Percentiles rank a stretch among this genome's conserved stretches.
phyloP scores from a whole-genome alignment of 2,797 vertebrate genomes.

The Karalla daura region DNA sequence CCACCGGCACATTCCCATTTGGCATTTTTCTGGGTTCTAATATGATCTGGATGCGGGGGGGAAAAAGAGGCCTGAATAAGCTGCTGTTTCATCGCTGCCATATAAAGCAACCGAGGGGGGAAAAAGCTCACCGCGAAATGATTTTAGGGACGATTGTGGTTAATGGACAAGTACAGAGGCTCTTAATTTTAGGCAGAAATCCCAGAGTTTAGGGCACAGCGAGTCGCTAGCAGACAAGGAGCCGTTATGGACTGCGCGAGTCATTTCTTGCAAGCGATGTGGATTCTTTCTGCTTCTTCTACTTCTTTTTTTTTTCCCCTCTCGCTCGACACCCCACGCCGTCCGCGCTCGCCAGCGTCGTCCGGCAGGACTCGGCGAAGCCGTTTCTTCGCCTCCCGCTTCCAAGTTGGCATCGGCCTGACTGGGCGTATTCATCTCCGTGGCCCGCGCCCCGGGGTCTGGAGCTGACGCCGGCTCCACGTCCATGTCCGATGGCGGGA shows the following conservation, averaged over 20 bases:
- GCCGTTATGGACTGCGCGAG: conserved; percentile 17
- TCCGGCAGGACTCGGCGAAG: conserved; percentile 28
- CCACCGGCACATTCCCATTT: conserved; percentile 65
- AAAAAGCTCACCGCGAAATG: conserved; percentile 52
- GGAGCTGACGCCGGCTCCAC: conserved; percentile 42
- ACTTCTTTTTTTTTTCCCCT: too few species aligned
- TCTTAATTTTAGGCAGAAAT: conserved; percentile 41
- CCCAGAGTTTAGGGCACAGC: conserved; percentile 2
- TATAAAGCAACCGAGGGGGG: conserved; percentile 47
- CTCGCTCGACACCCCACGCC: conserved; percentile 38
- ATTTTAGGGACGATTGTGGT: conserved; percentile 48
- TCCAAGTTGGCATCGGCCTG: conserved; percentile 43
- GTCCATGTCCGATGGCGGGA: conserved; percentile 43
- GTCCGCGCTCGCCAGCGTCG: conserved; percentile 12
- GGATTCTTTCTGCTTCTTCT: conserved; percentile 54
- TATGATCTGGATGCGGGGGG: conserved; percentile 64
- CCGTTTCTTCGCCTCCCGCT: conserved; percentile 51
- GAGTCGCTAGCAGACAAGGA: conserved; percentile 27
- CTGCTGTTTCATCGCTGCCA: conserved; percentile 51
- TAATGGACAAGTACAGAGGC: conserved; percentile 43
- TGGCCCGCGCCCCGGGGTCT: conserved; percentile 12
- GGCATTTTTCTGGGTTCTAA: conserved; percentile 67
- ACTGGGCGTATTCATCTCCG: conserved; percentile 46
- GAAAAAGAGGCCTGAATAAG: conserved; percentile 51
- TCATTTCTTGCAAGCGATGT: conserved; percentile 30